Evolutionary conservation across 2,113 vertebrate genomes (phyloP).

Genomic region (Spermophilus dauricus): DNA sequence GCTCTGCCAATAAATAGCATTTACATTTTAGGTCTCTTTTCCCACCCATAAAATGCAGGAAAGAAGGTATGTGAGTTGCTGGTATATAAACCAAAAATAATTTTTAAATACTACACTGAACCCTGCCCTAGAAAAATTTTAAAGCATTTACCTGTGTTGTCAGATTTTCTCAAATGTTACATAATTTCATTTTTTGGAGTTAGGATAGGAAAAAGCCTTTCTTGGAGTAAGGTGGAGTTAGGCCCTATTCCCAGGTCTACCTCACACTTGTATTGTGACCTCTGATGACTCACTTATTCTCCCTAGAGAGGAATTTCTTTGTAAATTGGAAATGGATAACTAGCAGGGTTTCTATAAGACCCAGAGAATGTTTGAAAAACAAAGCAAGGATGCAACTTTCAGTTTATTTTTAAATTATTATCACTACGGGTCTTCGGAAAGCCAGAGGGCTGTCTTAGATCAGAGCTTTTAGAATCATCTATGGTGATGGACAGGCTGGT

Average conservation of each 20-base stretch:
- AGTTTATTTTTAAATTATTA: neutral
- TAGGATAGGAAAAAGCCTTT: neutral
- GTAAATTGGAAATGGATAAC: neutral
- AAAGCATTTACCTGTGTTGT: neutral
- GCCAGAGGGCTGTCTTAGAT: neutral
- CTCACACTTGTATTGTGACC: neutral
- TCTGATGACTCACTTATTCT: neutral
- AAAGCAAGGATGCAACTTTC: neutral
- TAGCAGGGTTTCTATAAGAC: neutral
- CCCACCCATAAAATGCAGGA: neutral
- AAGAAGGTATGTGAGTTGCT: neutral
- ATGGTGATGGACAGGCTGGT: neutral
- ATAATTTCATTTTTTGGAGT: neutral
- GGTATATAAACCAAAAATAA: neutral
- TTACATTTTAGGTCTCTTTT: neutral
- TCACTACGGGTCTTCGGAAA: neutral
- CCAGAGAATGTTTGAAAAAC: neutral
- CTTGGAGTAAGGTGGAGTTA: neutral
- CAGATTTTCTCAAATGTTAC: conserved; percentile 40
- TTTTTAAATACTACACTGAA: neutral
- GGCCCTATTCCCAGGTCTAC: neutral
- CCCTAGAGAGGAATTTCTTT: neutral
- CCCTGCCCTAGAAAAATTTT: neutral
- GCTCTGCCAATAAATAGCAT: neutral
- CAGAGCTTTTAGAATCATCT: neutral